Base-by-base conservation (phyloP, 2,888 invertebrate genomes). In the Dioctria rufipes region DNA sequence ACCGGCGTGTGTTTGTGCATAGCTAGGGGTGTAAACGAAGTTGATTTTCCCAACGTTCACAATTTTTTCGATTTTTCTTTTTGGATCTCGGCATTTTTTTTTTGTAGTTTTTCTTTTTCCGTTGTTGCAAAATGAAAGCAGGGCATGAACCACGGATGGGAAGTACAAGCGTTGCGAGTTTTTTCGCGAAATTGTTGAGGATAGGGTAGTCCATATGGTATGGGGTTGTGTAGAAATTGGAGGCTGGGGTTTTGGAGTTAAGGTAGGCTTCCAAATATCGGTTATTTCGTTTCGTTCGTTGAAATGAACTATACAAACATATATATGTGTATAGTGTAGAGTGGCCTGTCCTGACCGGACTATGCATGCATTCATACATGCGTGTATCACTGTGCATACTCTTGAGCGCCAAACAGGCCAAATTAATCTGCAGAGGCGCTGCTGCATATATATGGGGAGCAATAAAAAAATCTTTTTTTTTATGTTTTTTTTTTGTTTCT, bases 1-100 rank as follows among this genome's bases (percentile, higher is more conserved):
- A 77, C 63, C 51, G 73, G 81, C 82, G 83, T 81, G 81, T 82
- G 83, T 82, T 83, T 81, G 83, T 82, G 83, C 81, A 54, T 81
- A 82, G 82, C 82, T 81, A 83, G 84, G 84, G 84, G 84, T 84
- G 83, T 85, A 84, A 84, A 84, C 84, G 84, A 84, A 84, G 84
- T 84, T 84, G 84, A 84, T 85, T 84, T 84, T 83, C 78, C 61
- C 80, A 67, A 78, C 66, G 78, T 66, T 78, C 78, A 78, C 78
- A 66, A 78, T 58, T 58, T 67, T 78, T 66, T 40, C 37, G 78
- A 78, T 67, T 67, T 67, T 43, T 66, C 37, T 54, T 49, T 71
- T 71, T 71, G 4, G 8, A 8, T 5, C 40, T 25, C 25, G 25
- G 25, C 2, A 4, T 63, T 13, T 4, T 63, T 49, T 75, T 75